These are phyloP conservation scores for Mechanitis mazaeus DNA, from an alignment of 2,888 invertebrate genomes.

Conservation along the genomic window DNA sequence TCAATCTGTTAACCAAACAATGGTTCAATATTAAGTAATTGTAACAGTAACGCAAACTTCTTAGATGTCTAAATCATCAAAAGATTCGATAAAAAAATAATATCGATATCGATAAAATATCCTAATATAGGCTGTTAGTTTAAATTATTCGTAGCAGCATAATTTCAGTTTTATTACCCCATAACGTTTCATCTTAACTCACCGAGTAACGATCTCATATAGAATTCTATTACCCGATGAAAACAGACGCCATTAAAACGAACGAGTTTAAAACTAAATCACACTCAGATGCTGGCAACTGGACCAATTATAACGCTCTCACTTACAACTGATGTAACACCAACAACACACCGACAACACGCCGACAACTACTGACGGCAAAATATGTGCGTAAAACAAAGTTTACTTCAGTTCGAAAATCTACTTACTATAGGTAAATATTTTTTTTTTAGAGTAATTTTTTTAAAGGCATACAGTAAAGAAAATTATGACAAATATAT, in stretches of 20 bases:
- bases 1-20: too few species aligned
- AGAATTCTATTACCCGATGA: conserved; percentile 5
- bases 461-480: too few species aligned
- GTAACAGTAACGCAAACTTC: too few species aligned
- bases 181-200: background rate
- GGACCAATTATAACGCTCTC: background rate
- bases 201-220: background rate
- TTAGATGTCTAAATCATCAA: too few species aligned
- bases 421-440: too few species aligned
- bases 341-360: background rate
- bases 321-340: background rate
- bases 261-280: conserved; percentile 2
- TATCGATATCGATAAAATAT: background rate
- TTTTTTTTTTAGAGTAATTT: too few species aligned
- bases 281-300: conserved; percentile 1
- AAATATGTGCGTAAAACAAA: too few species aligned
- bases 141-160: background rate
- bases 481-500: too few species aligned
- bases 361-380: too few species aligned
- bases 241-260: conserved; percentile 2
- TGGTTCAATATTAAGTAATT: too few species aligned
- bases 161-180: background rate
- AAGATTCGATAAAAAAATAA: too few species aligned
- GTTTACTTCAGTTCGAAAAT: too few species aligned
- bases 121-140: background rate